Evolutionary conservation across 35 echinoderm and acorn worm genomes (phyloP), one percentile per base, ranked within the genome.

Genomic region (Ophiothrix spiculata): DNA sequence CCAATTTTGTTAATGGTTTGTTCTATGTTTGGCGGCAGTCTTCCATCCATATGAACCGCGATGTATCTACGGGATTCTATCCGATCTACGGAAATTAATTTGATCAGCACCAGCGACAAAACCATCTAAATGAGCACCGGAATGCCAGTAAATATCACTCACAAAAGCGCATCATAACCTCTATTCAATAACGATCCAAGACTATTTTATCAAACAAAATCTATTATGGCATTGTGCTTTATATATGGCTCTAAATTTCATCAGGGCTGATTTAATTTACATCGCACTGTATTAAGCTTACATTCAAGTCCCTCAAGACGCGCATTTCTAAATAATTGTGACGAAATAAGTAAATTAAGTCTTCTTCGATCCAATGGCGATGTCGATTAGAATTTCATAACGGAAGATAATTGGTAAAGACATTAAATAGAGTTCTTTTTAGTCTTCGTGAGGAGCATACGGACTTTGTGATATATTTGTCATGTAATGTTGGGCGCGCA

Each of bases 281-380:
- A 6, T 69, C 60, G 17, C 60, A 69, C 60, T 69, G 60, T 69
- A 69, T 69, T 69, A 69, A 69, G 60, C 60, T 69, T n/a, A 69
- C 60, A 69, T 2, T 25, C 10, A n/a, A 69, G 60, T 69, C 60
- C 29, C 60, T 25, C 16, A 69, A 69, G 60, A 69, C 60, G 60
- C 2, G 60, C 60, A n/a, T 69, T 69, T 69, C 60, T 69, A 69
- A 69, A 69, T 69, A 69, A 15, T 10, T 69, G 60, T 69, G 60
- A 69, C 60, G 29, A 69, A 49, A 69, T 69, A 69, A 69, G 60
- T 69, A 25, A 69, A 69, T 69, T 69, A 69, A 69, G 60, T 69
- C 60, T 69, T 25, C 60, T 69, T 69, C 1, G 60, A 69, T 69
- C 60, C 29, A 69, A 8, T 69, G 60, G 60, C 60, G 60, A 15